These are phyloP conservation scores for Heliocidaris erythrogramma DNA, from an alignment of 35 echinoderm and acorn worm species.

Conservation along the genomic window DNA sequence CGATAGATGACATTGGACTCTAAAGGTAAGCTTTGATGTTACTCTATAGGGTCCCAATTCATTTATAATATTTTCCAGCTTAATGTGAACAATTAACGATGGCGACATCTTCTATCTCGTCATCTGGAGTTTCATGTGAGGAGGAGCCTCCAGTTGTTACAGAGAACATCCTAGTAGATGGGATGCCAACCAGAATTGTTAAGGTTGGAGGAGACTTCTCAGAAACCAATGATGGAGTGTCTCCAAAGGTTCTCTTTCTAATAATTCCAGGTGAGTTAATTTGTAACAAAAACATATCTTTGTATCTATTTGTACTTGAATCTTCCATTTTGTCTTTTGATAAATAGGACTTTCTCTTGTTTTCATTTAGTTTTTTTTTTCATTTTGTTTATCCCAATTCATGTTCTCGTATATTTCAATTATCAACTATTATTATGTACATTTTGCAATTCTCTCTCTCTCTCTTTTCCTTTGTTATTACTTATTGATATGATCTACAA, in stretches of 20 bases:
- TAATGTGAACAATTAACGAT: not conserved
- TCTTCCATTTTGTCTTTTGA: not conserved
- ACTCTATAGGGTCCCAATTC: too few species aligned
- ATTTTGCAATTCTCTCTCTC: too few species aligned
- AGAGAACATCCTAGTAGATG: constrained; percentile 39
- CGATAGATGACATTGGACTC: too few species aligned
- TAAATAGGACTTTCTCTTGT: not conserved
- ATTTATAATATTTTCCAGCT: not conserved
- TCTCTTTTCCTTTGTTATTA: too few species aligned
- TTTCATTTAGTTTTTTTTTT: not conserved
- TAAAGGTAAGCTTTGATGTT: too few species aligned
- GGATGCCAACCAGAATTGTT: constrained; percentile 55
- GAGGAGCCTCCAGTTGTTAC: constrained; percentile 9
- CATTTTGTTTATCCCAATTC: not conserved
- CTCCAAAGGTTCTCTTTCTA: constrained; percentile 59
- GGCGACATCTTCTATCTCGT: constrained; percentile 37
- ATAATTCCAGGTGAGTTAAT: constrained; percentile 61
- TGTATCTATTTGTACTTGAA: too few species aligned
- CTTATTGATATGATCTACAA: too few species aligned
- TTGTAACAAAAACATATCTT: not conserved
- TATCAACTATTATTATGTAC: too few species aligned
- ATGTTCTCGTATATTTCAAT: too few species aligned
- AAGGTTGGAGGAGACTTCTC: constrained; percentile 41
- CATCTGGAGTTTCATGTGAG: constrained; percentile 28
- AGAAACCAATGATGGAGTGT: not conserved